Conservation (phyloP, 2,113 vertebrate species). For the Serilophus lunatus region DNA sequence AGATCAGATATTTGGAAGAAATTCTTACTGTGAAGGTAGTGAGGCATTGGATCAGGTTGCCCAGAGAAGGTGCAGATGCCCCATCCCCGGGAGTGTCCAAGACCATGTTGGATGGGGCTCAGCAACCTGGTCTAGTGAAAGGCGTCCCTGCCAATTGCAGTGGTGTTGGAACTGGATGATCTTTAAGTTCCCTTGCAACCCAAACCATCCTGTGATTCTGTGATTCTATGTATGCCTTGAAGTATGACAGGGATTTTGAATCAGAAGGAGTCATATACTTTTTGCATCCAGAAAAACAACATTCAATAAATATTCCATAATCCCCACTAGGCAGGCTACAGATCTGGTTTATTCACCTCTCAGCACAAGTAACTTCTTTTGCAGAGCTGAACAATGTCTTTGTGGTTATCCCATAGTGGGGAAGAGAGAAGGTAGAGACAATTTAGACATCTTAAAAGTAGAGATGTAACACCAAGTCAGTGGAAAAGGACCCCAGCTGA, state of each 20-base stretch:
- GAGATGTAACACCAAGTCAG: not conserved
- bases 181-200: not conserved
- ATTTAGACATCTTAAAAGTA: not conserved
- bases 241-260: not conserved
- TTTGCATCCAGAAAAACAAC: not conserved
- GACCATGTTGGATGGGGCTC: not conserved
- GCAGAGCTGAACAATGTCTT: not conserved
- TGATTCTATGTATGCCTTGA: not conserved
- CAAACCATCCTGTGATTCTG: not conserved
- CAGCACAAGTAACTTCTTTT: not conserved
- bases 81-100: not conserved
- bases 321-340: not conserved
- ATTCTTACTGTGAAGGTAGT: not conserved
- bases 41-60: not conserved
- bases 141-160: not conserved
- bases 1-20: not conserved
- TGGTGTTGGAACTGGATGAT: not conserved
- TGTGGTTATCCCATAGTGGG: not conserved
- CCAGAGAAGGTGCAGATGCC: rapidly evolving
- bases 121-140: not conserved
- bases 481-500: not conserved
- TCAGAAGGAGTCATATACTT: not conserved
- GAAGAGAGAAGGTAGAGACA: not conserved
- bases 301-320: not conserved
- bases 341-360: not conserved